Conservation (phyloP, 2,797 vertebrate species). For the Orientallactaga sibirica region DNA sequence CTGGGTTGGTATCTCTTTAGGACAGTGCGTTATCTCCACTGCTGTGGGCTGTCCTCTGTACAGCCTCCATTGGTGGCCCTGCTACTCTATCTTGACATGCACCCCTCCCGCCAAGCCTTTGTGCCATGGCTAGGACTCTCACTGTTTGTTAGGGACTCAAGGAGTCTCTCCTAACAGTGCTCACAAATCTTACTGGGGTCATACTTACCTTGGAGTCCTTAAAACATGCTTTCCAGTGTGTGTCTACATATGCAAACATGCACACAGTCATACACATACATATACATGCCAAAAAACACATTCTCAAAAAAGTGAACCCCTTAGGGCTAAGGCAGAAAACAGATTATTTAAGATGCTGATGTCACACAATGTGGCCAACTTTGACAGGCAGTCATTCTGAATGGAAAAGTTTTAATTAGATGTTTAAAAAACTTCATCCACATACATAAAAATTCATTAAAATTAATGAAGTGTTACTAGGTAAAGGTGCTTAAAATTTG, state of each 20-base stretch:
- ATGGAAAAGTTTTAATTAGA: conserved; percentile 49
- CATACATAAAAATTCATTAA: conserved; percentile 57
- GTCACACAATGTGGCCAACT: neutral
- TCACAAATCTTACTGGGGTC: neutral
- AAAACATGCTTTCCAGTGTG: neutral
- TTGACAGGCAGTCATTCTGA: conserved; percentile 36
- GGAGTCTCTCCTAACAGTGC: neutral
- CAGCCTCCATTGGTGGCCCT: neutral
- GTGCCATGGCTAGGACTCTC: neutral
- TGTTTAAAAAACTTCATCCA: conserved; percentile 49
- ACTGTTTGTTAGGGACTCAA: neutral
- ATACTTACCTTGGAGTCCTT: neutral
- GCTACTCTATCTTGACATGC: too few species aligned
- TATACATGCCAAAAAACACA: too few species aligned
- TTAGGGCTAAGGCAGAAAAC: neutral
- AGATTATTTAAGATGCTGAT: conserved; percentile 45
- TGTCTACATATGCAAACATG: too few species aligned
- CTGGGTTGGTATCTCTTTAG: neutral
- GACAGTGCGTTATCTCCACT: neutral
- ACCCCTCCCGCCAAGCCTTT: neutral
- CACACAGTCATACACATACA: too few species aligned
- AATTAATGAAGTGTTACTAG: conserved; percentile 56
- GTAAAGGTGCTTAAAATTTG: conserved; percentile 54
- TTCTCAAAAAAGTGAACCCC: neutral
- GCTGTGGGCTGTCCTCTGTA: neutral